phyloP scores from a whole-genome alignment of 2,888 invertebrate species.

The Blastobasis adustella region DNA sequence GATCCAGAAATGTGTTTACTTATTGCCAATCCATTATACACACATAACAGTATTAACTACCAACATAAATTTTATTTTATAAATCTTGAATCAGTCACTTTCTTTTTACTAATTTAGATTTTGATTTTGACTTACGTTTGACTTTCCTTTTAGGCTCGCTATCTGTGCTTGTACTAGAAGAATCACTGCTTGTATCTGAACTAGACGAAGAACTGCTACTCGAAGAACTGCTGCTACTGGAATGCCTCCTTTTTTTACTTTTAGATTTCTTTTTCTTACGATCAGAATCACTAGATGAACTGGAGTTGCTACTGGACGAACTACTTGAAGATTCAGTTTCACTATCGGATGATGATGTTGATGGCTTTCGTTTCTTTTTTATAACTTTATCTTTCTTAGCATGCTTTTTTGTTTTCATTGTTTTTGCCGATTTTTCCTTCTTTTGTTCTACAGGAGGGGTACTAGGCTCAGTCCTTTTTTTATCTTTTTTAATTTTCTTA shows the following conservation, averaged over 20 bases:
- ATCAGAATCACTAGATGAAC: conserved; percentile 50
- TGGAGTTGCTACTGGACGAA: conserved; percentile 49
- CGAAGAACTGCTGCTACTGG: conserved; percentile 51
- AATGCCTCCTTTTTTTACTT: conserved; percentile 41
- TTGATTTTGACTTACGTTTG: too few relatives aligned
- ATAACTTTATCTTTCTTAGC: conserved; percentile 15
- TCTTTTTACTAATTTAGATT: too few relatives aligned
- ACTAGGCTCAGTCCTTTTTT: conserved; percentile 11
- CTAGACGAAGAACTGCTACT: conserved; percentile 45
- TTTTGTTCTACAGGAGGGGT: conserved; percentile 21
- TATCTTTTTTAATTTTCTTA: conserved; percentile 10
- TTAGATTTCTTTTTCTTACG: conserved; percentile 37
- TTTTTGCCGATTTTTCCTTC: conserved; percentile 12
- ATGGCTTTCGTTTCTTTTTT: conserved; percentile 42
- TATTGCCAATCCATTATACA: too few relatives aligned
- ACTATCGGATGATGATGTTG: conserved; percentile 50
- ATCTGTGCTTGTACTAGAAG: conserved; percentile 49
- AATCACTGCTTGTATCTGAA: conserved; percentile 37
- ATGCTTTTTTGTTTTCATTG: conserved; percentile 11
- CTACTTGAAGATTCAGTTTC: conserved; percentile 47
- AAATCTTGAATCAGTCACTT: too few relatives aligned
- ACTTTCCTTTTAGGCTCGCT: conserved; percentile 38
- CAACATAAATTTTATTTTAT: too few relatives aligned
- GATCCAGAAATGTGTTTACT: too few relatives aligned
- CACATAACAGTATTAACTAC: too few relatives aligned